Conservation (phyloP, 2,113 vertebrate genomes). For the Dasyornis broadbenti region DNA sequence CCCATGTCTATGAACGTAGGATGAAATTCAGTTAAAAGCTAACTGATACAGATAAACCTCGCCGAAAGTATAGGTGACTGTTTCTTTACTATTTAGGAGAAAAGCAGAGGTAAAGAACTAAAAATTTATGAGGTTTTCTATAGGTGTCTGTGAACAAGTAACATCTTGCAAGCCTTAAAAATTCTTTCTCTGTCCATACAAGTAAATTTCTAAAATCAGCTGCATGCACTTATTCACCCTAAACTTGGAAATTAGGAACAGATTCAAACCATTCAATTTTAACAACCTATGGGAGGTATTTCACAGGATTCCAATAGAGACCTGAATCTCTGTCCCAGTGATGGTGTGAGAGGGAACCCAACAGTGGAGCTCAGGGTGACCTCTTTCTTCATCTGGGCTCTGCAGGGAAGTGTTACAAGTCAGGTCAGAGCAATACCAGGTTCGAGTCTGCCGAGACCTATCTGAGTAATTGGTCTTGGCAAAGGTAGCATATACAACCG, state of each 20-base stretch:
- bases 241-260: background rate
- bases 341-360: background rate
- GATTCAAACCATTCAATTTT: background rate
- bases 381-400: background rate
- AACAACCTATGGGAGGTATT: background rate
- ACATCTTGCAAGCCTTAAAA: background rate
- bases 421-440: background rate
- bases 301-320: background rate
- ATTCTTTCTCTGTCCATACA: background rate
- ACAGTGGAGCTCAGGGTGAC: background rate
- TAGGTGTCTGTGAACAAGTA: background rate
- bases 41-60: background rate
- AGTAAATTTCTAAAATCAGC: background rate
- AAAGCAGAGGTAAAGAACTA: background rate
- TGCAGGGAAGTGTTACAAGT: background rate
- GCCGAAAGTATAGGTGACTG: background rate
- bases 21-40: background rate
- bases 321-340: background rate
- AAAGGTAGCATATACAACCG: background rate
- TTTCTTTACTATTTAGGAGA: background rate
- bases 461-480: background rate
- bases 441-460: background rate
- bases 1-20: background rate
- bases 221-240: background rate
- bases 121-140: background rate